Evolutionary conservation across 2,113 vertebrate genomes (phyloP), one percentile per base, ranked within the genome.

Genomic region (Marmota monax): DNA sequence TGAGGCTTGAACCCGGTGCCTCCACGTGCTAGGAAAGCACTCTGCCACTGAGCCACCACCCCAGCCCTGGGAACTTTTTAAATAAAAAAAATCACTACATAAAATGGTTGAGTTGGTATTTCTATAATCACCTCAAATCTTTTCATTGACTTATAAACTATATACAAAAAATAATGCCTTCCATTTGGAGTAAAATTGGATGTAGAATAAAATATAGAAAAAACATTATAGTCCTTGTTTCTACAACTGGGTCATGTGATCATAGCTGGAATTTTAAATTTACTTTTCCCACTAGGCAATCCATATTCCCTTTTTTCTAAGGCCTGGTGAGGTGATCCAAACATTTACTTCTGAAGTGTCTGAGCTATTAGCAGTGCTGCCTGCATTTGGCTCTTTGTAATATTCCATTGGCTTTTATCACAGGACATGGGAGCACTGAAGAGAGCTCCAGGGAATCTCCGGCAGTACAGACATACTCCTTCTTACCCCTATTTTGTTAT

Each of bases 81-180:
- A 73, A 63, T 70, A 23, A 48, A 88, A 76, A 12, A 73, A 42
- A 14, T 74, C 22, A 34, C 5, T 34, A 27, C 4, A 10, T 74
- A 80, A 80, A 45, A 65, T 80, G 8, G n/a, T 51, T 93, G 39
- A 79, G 51, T 48, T 96, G 32, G 20, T 72, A 73, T 67, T 82
- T 8, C n/a, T 32, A 37, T 72, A 51, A 65, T 85, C 53, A 80
- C n/a, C 37, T 74, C 2, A 58, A 51, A 83, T 61, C 34, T 76
- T 77, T 88, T 85, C 34, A 94, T 29, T 91, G 83, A 70, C 83
- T 91, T 88, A 83, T 61, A 94, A 87, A 87, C 32, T 37, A 61
- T 32, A 17, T 76, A 34, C 20, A 76, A 20, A 87, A 96, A 83
- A 94, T 74, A 95, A 93, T 92, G 83, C 73, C 56, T 97, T 67